Base-by-base conservation (phyloP, 2,888 invertebrate species). In the Metacarcinus magister region DNA sequence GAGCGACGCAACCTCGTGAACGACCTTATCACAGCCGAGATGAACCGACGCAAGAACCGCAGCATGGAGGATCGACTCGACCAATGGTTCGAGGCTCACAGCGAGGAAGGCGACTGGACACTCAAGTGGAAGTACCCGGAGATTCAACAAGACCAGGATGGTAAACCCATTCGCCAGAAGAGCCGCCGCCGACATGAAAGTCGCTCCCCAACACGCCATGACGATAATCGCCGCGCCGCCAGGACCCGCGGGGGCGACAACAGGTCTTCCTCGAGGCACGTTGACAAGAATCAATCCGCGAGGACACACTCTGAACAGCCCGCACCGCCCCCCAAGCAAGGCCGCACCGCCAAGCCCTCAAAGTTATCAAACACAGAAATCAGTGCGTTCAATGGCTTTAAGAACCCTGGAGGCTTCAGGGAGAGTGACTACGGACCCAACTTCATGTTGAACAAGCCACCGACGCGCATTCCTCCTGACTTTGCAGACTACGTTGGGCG, bases 371-470 rank as follows among this genome's bases (percentile, higher is more conserved):
- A 94, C 44, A 48, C 93, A 8, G 96, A 96, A 44, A 94, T 96
- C 75, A 95, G 92, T 7, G 97, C 97, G 23, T 97, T 97, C 60
- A 96, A 95, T 39, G 97, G 97, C 19, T 97, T 97, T 93, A 96
- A 95, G 48, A 97, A 96, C 67, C 97, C 97, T 10, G 93, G 90
- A 13, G 96, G 97, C 23, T 96, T 96, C 54, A 90, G 96, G n/a
- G 96, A 96, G 91, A 95, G 95, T 94, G 96, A 97, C 89, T 97
- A 97, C 60, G 97, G 97, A 3, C 96, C 96, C 8, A 97, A 97
- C 90, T 97, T 97, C 60, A 96, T 97, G 95, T 96, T 97, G 19
- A 97, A 97, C 90, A 96, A 95, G 46, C 96, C 97, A 0, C 43
- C 94, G 13, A 92, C 93, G 4, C 95, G 96, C n/a, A 19, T 96